Evolutionary conservation across 2,797 vertebrate genomes (phyloP).

Genomic region (Diceros bicornis): DNA sequence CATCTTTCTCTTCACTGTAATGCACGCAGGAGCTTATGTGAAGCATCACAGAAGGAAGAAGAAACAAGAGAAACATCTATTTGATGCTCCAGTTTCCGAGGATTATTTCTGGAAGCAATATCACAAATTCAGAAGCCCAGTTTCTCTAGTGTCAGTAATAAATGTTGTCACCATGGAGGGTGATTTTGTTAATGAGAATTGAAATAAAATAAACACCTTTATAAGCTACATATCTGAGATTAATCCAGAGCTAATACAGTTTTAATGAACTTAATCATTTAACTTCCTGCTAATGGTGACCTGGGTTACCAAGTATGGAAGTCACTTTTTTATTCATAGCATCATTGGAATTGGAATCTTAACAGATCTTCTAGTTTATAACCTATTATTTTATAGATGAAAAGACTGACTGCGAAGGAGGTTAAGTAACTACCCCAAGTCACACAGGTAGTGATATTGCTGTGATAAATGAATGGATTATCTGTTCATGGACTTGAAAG

Average conservation of each 20-base stretch:
- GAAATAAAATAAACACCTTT: constrained; percentile 32
- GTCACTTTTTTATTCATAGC: constrained; percentile 16
- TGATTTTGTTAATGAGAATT: constrained; percentile 28
- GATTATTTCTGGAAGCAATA: neutral
- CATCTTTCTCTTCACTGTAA: neutral
- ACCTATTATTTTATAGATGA: neutral
- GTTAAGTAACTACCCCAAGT: constrained; percentile 16
- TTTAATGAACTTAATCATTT: constrained; percentile 9
- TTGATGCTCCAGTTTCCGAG: neutral
- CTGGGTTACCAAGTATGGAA: constrained; percentile 1
- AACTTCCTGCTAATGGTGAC: neutral
- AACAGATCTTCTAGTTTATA: neutral
- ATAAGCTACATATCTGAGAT: neutral
- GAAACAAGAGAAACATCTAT: constrained; percentile 6
- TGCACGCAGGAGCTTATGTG: neutral
- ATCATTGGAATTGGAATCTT: neutral
- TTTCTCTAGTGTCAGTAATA: neutral
- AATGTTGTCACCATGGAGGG: neutral
- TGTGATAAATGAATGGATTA: neutral
- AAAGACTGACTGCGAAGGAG: neutral
- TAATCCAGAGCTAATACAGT: neutral
- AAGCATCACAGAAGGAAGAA: neutral
- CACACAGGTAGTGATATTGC: neutral
- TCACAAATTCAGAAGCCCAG: neutral
- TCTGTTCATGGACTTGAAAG: neutral